Conservation (phyloP, 2,888 invertebrate genomes). For the Nycteola revayana region DNA sequence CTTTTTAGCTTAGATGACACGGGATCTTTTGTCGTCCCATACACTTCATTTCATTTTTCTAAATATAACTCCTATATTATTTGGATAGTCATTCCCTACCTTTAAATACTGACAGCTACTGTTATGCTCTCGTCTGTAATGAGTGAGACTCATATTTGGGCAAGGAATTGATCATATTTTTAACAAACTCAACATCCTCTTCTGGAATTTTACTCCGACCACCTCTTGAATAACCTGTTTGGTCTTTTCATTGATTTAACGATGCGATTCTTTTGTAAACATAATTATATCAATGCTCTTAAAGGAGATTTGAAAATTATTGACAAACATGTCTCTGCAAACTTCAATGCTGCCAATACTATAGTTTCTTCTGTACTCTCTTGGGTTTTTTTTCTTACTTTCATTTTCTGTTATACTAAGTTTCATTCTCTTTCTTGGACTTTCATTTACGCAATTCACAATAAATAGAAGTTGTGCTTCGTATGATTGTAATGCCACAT, state of each 20-base stretch:
- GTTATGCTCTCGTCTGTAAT: constrained; percentile 11
- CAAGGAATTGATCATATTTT: constrained; percentile 3
- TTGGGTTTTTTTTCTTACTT: constrained; percentile 10
- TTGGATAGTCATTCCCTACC: constrained; percentile 18
- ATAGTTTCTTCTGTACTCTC: constrained; percentile 9
- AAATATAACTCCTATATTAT: constrained; percentile 18
- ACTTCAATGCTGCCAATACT: constrained; percentile 4
- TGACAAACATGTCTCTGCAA: constrained; percentile 12
- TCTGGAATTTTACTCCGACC: constrained; percentile 9
- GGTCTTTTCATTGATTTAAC: constrained; percentile 3
- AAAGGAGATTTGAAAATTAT: constrained; percentile 15
- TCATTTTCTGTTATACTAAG: constrained; percentile 4
- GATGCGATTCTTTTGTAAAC: constrained; percentile 8
- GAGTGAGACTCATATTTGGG: constrained; percentile 9
- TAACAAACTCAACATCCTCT: constrained; percentile 10
- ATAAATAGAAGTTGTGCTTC: constrained; percentile 13
- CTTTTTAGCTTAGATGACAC: constrained; percentile 13
- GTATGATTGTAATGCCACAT: constrained; percentile 9
- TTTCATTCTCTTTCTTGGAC: constrained; percentile 9
- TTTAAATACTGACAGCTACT: constrained; percentile 12
- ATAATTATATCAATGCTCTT: constrained; percentile 10
- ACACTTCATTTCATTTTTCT: constrained; percentile 9
- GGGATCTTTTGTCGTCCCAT: constrained; percentile 8
- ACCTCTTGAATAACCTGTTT: constrained; percentile 6
- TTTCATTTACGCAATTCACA: constrained; percentile 9